Conservation (phyloP, 2,113 vertebrate species). For the Reinhardtius hippoglossoides region DNA sequence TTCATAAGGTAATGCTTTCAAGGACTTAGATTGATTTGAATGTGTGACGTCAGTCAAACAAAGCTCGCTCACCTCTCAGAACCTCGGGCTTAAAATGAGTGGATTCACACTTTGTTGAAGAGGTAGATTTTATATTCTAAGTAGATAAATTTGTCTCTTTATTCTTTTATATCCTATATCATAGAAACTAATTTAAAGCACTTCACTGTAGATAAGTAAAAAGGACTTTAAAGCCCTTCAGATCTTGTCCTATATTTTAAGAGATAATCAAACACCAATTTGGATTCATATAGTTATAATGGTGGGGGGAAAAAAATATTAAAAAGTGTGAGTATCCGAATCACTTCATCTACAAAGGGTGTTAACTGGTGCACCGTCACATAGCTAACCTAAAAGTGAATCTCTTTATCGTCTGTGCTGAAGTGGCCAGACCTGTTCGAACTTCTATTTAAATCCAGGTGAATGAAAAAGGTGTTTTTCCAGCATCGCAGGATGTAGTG, state of each 20-base stretch:
- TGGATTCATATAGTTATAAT: background rate
- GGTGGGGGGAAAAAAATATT: background rate
- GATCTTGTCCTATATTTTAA: background rate
- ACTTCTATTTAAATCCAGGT: background rate
- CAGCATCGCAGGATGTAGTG: background rate
- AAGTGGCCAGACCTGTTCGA: background rate
- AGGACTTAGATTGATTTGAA: constrained; percentile 36
- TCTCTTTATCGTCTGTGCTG: background rate
- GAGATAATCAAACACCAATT: background rate
- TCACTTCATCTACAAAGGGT: no score
- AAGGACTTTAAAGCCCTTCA: background rate
- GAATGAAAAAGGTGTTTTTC: background rate
- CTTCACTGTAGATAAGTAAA: background rate
- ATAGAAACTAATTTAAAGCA: background rate
- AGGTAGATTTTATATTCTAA: background rate
- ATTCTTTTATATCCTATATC: background rate
- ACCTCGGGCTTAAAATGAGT: constrained; percentile 6
- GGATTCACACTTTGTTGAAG: constrained; percentile 1
- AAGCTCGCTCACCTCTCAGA: constrained; percentile 28
- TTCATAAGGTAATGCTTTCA: constrained; percentile 55
- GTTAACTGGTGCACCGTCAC: background rate
- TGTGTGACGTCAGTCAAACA: constrained; percentile 25
- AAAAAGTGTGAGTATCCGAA: background rate
- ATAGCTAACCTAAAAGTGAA: background rate
- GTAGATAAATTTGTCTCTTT: background rate